These are phyloP conservation scores for Numenius phaeopus DNA, from an alignment of 2,797 vertebrate genomes.

Conservation along the genomic window DNA sequence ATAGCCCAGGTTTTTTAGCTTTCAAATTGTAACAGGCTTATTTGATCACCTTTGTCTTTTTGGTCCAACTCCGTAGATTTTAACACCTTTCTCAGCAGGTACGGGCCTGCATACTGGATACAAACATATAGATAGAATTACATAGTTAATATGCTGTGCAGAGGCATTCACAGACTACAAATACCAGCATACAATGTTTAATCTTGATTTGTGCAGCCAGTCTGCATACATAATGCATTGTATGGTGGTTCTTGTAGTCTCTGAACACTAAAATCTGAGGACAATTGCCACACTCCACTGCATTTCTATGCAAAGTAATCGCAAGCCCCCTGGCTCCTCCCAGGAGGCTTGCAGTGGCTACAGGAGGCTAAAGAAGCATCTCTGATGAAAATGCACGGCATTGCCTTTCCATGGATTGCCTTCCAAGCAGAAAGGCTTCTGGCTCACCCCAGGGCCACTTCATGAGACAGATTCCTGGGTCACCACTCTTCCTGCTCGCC, in stretches of 20 bases:
- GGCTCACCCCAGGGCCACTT: not conserved
- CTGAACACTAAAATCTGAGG: constrained; percentile 1
- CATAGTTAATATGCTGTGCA: not conserved
- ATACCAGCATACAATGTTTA: constrained; percentile 41
- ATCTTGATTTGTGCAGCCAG: not conserved
- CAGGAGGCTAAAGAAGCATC: not conserved
- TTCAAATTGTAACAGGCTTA: not conserved
- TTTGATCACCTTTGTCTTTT: constrained; percentile 15
- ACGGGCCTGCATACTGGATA: not conserved
- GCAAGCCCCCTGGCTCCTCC: not conserved
- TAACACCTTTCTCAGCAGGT: not conserved
- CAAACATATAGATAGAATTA: not conserved
- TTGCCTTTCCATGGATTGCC: not conserved
- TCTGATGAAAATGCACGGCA: not conserved
- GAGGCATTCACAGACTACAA: not conserved
- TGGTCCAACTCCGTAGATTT: not conserved
- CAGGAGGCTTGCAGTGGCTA: not conserved
- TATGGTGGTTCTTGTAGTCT: constrained; percentile 51
- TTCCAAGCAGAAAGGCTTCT: not conserved
- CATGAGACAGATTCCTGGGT: not conserved
- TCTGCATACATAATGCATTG: not conserved
- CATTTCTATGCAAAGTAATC: not conserved
- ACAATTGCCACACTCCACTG: not conserved
- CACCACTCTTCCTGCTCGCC: not conserved
- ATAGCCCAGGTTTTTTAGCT: not conserved